These are phyloP conservation scores for Apodemus sylvaticus DNA, from an alignment of 2,113 vertebrate species.

Conservation along the genomic window DNA sequence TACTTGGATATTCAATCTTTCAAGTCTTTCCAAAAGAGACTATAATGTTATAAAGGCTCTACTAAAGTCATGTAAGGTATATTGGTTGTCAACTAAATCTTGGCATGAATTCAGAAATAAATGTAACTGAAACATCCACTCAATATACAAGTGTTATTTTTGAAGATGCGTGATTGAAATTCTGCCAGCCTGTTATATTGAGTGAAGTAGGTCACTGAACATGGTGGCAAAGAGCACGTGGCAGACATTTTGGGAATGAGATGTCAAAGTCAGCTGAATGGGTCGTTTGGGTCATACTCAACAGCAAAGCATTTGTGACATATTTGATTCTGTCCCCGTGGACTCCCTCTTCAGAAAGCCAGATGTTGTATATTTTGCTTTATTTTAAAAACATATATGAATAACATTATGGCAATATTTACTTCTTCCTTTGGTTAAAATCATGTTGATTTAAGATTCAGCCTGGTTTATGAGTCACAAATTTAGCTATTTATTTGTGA, in stretches of 20 bases:
- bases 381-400: not conserved
- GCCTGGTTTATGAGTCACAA: not conserved
- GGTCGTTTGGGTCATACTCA: conserved; percentile 43
- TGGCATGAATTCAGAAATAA: conserved; percentile 51
- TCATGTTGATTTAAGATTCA: not conserved
- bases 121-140: not conserved
- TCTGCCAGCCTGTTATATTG: not conserved
- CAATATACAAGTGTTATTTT: not conserved
- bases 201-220: conserved; percentile 11
- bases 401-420: conserved; percentile 23
- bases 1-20: conserved; percentile 1
- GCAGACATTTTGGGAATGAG: not conserved
- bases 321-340: conserved; percentile 7
- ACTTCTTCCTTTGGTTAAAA: conserved; percentile 30
- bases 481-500: conserved; percentile 15
- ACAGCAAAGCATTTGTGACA: conserved; percentile 70
- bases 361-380: not conserved
- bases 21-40: not conserved
- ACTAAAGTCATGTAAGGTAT: not conserved
- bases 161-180: conserved; percentile 17
- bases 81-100: not conserved
- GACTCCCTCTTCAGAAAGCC: not conserved
- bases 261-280: not conserved
- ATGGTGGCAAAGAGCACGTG: not conserved
- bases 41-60: not conserved